Base-by-base conservation (phyloP, 2,888 invertebrate genomes). In the Agrilus cyanescens region DNA sequence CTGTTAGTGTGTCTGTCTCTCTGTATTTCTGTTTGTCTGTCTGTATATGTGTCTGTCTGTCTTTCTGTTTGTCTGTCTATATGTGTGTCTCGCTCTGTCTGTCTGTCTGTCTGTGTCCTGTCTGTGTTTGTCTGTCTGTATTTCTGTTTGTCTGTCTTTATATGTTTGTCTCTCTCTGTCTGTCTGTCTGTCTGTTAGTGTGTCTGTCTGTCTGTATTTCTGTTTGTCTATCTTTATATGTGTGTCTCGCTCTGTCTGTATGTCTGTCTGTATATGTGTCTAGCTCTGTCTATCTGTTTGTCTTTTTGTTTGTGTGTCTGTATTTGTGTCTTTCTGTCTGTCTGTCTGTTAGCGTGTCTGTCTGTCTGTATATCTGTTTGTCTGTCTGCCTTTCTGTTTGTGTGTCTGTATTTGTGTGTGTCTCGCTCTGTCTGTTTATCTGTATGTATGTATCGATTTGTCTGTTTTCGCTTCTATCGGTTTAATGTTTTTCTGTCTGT, bases 121-220 rank as follows among this genome's bases (percentile, higher is more conserved):
- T 13, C 30, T 40, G 25, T 43, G 43, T 41, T 39, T 43, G 43
- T 43, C 40, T 42, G 43, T 41, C 43, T 43, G 43, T 41, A 38
- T 43, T 38, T 41, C n/a, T n/a, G n/a, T n/a, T n/a, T n/a, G n/a
- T n/a, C n/a, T n/a, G n/a, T n/a, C n/a, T n/a, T n/a, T n/a, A n/a
- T n/a, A n/a, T n/a, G n/a, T n/a, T n/a, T n/a, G n/a, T n/a, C n/a
- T n/a, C n/a, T n/a, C n/a, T n/a, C n/a, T n/a, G n/a, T n/a, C n/a
- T n/a, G n/a, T n/a, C n/a, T n/a, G n/a, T n/a, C n/a, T n/a, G n/a
- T n/a, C n/a, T n/a, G n/a, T n/a, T n/a, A n/a, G n/a, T n/a, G n/a
- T n/a, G n/a, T n/a, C n/a, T n/a, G n/a, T n/a, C 40, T 43, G 43
- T 43, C 43, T 43, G 32, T 41, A 32, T 43, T 38, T 43, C 43